A percentile compares a stretch with the other conserved stretches of the same genome.
phyloP scores from a whole-genome alignment of 2,888 invertebrate genomes.

The Mythimna pallens region DNA sequence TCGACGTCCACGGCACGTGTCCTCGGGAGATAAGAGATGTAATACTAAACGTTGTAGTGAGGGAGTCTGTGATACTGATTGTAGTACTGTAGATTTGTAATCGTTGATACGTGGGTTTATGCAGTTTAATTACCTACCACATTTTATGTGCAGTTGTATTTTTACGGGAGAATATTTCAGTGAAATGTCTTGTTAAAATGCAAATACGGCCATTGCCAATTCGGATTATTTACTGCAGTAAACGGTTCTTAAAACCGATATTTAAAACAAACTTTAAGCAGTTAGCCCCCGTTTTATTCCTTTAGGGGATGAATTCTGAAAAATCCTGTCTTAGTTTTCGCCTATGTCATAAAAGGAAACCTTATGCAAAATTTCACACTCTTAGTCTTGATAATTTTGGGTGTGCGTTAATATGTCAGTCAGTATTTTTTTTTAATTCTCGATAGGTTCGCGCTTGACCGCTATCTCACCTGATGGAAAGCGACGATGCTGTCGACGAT shows the following conservation, averaged over 20 bases:
- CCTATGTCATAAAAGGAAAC: too few relatives aligned
- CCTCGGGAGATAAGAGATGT: constrained; percentile 76
- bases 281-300: too few relatives aligned
- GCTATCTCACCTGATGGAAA: too few relatives aligned
- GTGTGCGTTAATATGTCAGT: too few relatives aligned
- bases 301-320: too few relatives aligned
- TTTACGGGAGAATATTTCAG: background rate
- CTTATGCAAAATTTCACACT: too few relatives aligned
- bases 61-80: constrained; percentile 44
- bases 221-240: background rate
- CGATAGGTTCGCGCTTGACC: too few relatives aligned
- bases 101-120: constrained; percentile 47
- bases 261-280: too few relatives aligned
- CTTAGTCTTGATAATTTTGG: too few relatives aligned
- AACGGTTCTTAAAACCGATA: background rate
- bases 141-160: background rate
- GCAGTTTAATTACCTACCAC: constrained; percentile 47
- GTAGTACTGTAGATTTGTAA: constrained; percentile 60
- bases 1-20: constrained; percentile 82
- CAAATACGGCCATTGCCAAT: background rate
- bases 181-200: background rate
- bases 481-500: too few relatives aligned
- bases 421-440: too few relatives aligned
- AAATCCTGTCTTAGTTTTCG: too few relatives aligned
- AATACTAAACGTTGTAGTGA: constrained; percentile 65